phyloP scores from a whole-genome alignment of 53 echinoderm and acorn worm species.

The Zoroaster sp. region DNA sequence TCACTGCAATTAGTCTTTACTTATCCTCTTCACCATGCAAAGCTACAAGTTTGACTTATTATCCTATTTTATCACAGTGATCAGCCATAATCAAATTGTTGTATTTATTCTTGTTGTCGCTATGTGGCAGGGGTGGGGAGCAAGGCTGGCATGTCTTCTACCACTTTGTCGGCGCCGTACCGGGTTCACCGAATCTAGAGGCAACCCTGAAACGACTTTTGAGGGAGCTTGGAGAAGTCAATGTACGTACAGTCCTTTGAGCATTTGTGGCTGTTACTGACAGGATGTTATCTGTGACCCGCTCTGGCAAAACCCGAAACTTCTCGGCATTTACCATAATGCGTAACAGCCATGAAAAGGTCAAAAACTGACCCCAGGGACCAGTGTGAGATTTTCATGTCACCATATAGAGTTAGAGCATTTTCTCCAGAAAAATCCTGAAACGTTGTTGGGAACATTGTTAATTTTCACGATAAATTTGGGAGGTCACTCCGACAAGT shows the following conservation, averaged over 20 bases:
- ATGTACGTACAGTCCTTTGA: constrained; percentile 40
- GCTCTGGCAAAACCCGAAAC: too few relatives aligned
- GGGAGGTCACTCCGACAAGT: background rate
- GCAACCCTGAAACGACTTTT: constrained; percentile 69
- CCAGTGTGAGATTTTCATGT: too few relatives aligned
- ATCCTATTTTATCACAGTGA: background rate
- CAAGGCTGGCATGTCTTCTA: constrained; percentile 91
- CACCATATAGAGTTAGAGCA: too few relatives aligned
- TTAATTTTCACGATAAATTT: too few relatives aligned
- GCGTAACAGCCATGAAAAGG: too few relatives aligned
- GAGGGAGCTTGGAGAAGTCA: constrained; percentile 70
- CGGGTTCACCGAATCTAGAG: constrained; percentile 83
- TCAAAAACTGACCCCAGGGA: too few relatives aligned
- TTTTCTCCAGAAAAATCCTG: too few relatives aligned
- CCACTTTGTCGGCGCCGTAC: constrained; percentile 87
- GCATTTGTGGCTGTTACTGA: background rate
- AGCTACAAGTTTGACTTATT: background rate
- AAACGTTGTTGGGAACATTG: too few relatives aligned
- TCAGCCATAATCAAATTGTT: background rate
- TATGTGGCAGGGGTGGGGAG: constrained; percentile 56
- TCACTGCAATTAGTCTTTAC: too few relatives aligned
- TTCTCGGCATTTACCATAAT: too few relatives aligned
- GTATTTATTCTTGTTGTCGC: background rate
- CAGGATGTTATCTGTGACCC: background rate
- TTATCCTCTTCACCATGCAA: background rate